Evolutionary conservation across 2,797 vertebrate genomes (phyloP), one percentile per base, ranked within the genome.

Genomic region (Otolemur crassicaudatus): DNA sequence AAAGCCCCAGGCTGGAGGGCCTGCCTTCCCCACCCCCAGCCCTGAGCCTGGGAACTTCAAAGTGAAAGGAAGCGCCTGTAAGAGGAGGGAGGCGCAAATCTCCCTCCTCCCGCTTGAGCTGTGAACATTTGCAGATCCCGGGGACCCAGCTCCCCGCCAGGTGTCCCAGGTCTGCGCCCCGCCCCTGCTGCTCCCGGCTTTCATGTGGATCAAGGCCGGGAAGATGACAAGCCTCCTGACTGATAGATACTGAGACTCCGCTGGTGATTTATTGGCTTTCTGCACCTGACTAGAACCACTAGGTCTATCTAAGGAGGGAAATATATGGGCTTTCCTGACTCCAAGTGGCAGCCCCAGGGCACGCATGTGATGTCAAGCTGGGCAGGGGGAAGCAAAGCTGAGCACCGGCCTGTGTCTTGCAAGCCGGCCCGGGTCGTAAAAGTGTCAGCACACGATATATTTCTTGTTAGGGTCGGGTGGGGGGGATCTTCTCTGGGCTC

Each of bases 251-350:
- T 67, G 98, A 98, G 97, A 98, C 98, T 97, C 97, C 93, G 98
- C 95, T 98, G 98, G 97, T 98, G 98, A 99, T 98, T 98, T 98
- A 99, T 98, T 98, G 98, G 98, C 98, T 99, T 98, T 99, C 98
- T 97, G 97, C 98, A 99, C 98, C 98, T 99, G 98, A 97, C 98
- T 97, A 98, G 98, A 98, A 98, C 97, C 98, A 97, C 98, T 98
- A 98, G 98, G 97, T 97, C 97, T 96, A 98, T 98, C 98, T 77
- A 95, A 94, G 97, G 96, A 98, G 86, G 97, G 97, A 98, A 98
- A 98, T 98, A 98, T 98, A 99, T 98, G 2, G 98, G 98, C 97
- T 96, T 98, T 97, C 97, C 98, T 98, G 98, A 98, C 98, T 98
- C 97, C 98, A 2, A 98, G 98, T 98, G 98, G 98, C 98, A 98